A percentile compares a stretch with the other conserved stretches of the same genome.
phyloP scores from a whole-genome alignment of 2,113 vertebrate species.

The Centropristis striata region DNA sequence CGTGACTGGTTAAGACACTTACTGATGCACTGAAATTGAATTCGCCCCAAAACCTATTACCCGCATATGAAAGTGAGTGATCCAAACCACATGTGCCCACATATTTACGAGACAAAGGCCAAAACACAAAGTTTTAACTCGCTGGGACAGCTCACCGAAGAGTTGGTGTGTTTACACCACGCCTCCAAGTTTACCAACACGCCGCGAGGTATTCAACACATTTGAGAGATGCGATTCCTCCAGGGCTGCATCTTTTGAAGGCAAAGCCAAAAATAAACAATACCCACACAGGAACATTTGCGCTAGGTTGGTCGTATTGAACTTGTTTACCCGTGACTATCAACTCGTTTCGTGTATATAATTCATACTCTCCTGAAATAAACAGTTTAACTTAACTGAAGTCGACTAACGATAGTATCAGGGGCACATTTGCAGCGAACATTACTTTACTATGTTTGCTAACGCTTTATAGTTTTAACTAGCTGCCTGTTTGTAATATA shows the following conservation, averaged over 20 bases:
- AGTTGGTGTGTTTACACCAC: conserved; percentile 65
- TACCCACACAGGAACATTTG: not conserved
- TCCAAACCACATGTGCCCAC: conserved; percentile 3
- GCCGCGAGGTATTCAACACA: conserved; percentile 62
- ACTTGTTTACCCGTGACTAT: not conserved
- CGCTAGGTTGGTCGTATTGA: not conserved
- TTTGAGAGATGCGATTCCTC: conserved; percentile 12
- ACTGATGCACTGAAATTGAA: conserved; percentile 57
- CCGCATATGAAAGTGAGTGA: conserved; percentile 17
- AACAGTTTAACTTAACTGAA: conserved; percentile 6
- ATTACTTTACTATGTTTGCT: not conserved
- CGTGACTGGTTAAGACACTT: conserved; percentile 70
- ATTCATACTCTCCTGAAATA: not conserved
- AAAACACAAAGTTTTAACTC: conserved; percentile 20
- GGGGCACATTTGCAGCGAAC: not conserved
- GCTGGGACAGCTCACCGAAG: not conserved
- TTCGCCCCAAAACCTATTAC: conserved; percentile 49
- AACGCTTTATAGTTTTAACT: not conserved
- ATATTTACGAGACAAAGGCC: not conserved
- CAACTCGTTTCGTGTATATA: not conserved
- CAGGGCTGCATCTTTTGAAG: not conserved
- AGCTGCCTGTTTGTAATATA: conserved; percentile 18
- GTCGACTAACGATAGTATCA: not conserved
- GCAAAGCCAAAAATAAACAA: not conserved
- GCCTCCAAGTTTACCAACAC: conserved; percentile 76